Percentiles rank a stretch among this genome's conserved stretches.
phyloP scores from a whole-genome alignment of 2,797 vertebrate genomes.

The Lophius americanus region DNA sequence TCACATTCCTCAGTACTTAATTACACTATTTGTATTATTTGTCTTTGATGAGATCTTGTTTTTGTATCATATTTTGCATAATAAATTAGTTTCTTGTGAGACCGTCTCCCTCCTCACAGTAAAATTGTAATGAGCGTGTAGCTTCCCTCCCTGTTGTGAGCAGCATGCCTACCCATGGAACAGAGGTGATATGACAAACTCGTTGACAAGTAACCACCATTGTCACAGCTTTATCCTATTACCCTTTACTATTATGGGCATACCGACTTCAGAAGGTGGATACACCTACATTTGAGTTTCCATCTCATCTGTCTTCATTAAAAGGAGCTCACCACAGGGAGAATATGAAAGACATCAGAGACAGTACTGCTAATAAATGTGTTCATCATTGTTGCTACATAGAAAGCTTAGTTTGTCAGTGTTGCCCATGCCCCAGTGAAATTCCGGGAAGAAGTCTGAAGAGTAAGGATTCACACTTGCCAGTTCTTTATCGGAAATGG shows the following conservation, averaged over 20 bases:
- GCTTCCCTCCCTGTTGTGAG: conserved; percentile 64
- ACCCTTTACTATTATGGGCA: conserved; percentile 59
- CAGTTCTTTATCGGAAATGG: conserved; percentile 83
- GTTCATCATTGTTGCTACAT: conserved; percentile 77
- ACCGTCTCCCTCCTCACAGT: conserved; percentile 56
- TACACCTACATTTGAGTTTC: conserved; percentile 68
- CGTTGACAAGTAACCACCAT: conserved; percentile 73
- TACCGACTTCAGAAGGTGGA: conserved; percentile 59
- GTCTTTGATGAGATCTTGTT: conserved; percentile 44
- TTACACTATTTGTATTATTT: conserved; percentile 56
- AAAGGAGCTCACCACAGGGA: conserved; percentile 69
- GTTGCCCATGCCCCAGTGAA: conserved; percentile 40
- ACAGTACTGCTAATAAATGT: conserved; percentile 82
- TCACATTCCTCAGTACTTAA: conserved; percentile 44
- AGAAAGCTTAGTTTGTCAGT: conserved; percentile 73
- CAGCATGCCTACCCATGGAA: conserved; percentile 61
- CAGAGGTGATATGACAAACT: conserved; percentile 71
- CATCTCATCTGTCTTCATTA: conserved; percentile 84
- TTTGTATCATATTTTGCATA: conserved; percentile 52
- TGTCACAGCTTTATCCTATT: conserved; percentile 75
- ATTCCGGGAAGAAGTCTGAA: conserved; percentile 11
- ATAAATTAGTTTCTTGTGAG: conserved; percentile 64
- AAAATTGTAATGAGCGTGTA: conserved; percentile 72
- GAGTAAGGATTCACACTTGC: conserved; percentile 52
- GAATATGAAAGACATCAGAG: conserved; percentile 79